phyloP scores from a whole-genome alignment of 2,113 vertebrate species.

The Centropristis striata region DNA sequence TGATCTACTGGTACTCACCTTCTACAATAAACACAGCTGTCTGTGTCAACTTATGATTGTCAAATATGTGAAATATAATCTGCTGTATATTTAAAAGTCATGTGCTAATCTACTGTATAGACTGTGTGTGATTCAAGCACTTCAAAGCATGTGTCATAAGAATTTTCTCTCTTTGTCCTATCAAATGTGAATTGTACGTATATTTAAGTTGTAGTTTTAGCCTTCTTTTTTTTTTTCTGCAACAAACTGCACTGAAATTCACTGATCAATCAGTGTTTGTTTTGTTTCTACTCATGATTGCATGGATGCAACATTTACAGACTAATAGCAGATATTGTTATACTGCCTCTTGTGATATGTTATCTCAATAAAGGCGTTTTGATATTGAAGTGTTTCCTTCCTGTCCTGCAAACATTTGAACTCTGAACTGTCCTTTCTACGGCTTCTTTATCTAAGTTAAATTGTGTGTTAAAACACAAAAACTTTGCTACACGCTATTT shows the following conservation, averaged over 20 bases:
- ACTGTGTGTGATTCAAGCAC: not conserved
- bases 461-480: not conserved
- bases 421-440: not conserved
- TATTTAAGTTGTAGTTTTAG: not conserved
- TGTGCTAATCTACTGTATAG: not conserved
- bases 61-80: not conserved
- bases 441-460: no score
- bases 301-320: not conserved
- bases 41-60: not conserved
- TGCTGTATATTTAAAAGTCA: not conserved
- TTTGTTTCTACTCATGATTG: not conserved
- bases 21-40: not conserved
- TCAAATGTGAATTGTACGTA: not conserved
- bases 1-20: no score
- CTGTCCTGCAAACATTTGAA: not conserved
- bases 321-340: not conserved
- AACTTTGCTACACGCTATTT: not conserved
- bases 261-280: not conserved
- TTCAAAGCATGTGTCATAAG: constrained; percentile 1
- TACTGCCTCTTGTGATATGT: not conserved
- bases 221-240: not conserved
- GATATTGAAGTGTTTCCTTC: not conserved
- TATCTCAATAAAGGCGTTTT: not conserved
- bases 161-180: not conserved
- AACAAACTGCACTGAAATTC: not conserved